Evolutionary conservation across 2,113 vertebrate genomes (phyloP).

Genomic region (Semicossyphus pulcher): DNA sequence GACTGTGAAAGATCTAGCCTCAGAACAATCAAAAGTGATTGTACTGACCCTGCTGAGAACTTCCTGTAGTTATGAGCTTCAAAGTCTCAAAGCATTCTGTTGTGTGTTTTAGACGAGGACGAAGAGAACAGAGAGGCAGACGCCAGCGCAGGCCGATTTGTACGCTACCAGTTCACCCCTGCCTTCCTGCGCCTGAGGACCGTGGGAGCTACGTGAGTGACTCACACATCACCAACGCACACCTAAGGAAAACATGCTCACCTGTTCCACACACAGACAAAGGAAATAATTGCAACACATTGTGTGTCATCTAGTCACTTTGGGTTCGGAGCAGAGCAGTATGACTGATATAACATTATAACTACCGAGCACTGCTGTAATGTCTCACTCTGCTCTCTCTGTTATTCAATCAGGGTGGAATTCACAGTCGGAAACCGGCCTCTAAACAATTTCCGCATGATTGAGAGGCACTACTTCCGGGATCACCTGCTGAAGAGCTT

Average conservation of each 20-base stretch:
- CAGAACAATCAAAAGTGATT: background rate
- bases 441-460: slow-evolving; percentile 94
- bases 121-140: slow-evolving; percentile 84
- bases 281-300: slow-evolving; percentile 21
- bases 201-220: slow-evolving; percentile 94
- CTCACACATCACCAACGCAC: slow-evolving; percentile 37
- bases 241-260: slow-evolving; percentile 25
- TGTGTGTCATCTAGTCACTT: slow-evolving; percentile 71
- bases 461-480: slow-evolving; percentile 94
- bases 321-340: background rate
- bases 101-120: slow-evolving; percentile 81
- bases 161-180: slow-evolving; percentile 95
- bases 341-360: slow-evolving; percentile 81
- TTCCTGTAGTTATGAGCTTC: background rate
- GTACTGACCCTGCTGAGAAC: background rate
- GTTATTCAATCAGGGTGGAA: slow-evolving; percentile 86
- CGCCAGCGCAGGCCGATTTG: slow-evolving; percentile 88
- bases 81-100: background rate
- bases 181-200: slow-evolving; percentile 92
- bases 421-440: slow-evolving; percentile 94
- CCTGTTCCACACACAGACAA: slow-evolving; percentile 48
- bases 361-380: slow-evolving; percentile 76
- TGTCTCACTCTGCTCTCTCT: background rate
- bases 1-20: background rate
- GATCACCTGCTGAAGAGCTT: slow-evolving; percentile 95